A percentile compares a stretch with the other conserved stretches of the same genome.
These are phyloP conservation scores for Panthera uncia DNA, from an alignment of 2,113 vertebrate species.

Conservation along the genomic window DNA sequence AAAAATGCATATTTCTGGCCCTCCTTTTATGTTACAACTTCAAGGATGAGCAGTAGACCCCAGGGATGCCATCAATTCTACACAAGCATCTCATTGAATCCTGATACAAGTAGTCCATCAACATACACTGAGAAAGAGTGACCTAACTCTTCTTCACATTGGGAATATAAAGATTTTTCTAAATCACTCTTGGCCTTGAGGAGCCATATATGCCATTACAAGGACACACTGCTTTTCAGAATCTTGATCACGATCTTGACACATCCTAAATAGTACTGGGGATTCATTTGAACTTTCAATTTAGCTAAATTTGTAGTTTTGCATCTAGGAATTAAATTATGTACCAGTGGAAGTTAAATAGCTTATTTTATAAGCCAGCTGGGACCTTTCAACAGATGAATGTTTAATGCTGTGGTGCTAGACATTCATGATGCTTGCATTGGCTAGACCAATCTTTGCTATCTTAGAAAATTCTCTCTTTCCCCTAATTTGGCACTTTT, in stretches of 20 bases:
- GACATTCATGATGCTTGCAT: neutral
- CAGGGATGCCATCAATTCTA: neutral
- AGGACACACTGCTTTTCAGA: neutral
- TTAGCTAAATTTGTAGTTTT: slow-evolving; percentile 52
- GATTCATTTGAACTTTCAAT: neutral
- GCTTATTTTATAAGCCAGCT: slow-evolving; percentile 48
- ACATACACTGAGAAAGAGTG: neutral
- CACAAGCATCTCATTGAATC: neutral
- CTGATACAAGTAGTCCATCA: neutral
- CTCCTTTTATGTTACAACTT: neutral
- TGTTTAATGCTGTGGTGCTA: neutral
- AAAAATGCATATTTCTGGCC: neutral
- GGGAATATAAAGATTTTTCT: neutral
- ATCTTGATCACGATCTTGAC: neutral
- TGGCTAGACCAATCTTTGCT: neutral
- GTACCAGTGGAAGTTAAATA: neutral
- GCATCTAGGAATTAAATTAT: slow-evolving; percentile 53
- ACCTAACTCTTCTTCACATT: neutral
- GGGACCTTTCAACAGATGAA: slow-evolving; percentile 21
- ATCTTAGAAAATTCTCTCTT: neutral
- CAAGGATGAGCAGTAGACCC: neutral
- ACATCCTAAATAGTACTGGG: neutral
- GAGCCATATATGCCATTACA: neutral
- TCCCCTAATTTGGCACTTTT: neutral
- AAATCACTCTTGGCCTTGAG: neutral